Evolutionary conservation across 2,797 vertebrate species (phyloP).

Genomic region (Syndactyla subalaris): DNA sequence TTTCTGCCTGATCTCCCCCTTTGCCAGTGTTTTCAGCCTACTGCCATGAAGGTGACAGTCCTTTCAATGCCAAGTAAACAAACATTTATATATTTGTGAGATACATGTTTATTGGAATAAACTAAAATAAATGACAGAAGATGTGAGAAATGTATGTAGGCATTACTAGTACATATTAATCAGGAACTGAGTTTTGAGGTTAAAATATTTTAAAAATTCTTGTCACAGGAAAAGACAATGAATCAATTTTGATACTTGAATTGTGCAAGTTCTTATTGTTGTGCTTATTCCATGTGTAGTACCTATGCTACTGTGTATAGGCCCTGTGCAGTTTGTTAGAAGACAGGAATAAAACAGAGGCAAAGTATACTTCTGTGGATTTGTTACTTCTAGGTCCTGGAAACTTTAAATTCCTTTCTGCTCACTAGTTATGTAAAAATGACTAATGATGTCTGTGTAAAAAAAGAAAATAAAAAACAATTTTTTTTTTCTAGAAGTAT

Average conservation of each 20-base stretch:
- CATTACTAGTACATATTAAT: not conserved
- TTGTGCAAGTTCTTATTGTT: not conserved
- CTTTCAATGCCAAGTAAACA: not conserved
- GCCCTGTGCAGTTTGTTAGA: not conserved
- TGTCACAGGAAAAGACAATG: not conserved
- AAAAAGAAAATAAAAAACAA: not conserved
- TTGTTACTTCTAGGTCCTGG: not conserved
- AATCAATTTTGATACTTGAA: not conserved
- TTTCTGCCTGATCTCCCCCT: not conserved
- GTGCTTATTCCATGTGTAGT: not conserved
- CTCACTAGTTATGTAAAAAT: not conserved
- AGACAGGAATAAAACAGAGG: not conserved
- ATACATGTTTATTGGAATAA: not conserved
- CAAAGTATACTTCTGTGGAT: not conserved
- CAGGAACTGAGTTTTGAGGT: not conserved
- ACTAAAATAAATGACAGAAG: not conserved
- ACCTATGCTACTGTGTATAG: not conserved
- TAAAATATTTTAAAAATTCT: not conserved
- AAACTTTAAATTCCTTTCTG: not conserved
- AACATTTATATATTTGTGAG: not conserved
- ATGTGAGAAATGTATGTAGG: not conserved
- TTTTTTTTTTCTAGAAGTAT: fast-evolving
- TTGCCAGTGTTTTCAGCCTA: not conserved
- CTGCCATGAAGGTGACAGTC: not conserved
- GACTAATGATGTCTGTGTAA: not conserved